Percentiles rank a stretch among this genome's conserved stretches.
These are phyloP conservation scores for Andrena hattorfiana DNA, from an alignment of 2,888 invertebrate genomes.

Conservation along the genomic window DNA sequence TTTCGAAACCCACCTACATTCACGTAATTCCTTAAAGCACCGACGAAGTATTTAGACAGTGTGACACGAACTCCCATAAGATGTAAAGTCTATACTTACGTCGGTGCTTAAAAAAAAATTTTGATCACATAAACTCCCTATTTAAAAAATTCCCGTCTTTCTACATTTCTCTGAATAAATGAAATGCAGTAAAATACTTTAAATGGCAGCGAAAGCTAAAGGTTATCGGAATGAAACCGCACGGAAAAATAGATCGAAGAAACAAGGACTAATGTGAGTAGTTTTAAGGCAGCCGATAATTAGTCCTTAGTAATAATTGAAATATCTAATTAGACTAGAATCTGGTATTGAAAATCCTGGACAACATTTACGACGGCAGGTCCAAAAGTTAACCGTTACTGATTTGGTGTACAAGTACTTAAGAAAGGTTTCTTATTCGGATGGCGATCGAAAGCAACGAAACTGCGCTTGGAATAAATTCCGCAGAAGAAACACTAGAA, in stretches of 20 bases:
- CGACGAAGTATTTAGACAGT: background rate
- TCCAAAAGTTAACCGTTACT: slow-evolving; percentile 58
- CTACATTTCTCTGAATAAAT: background rate
- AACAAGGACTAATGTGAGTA: slow-evolving; percentile 2
- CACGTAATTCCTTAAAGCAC: background rate
- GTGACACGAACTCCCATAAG: background rate
- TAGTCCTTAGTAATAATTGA: background rate
- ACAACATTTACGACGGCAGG: background rate
- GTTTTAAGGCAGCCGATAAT: background rate
- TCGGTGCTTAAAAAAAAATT: background rate
- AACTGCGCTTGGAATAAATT: slow-evolving; percentile 58
- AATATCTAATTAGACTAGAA: slow-evolving; percentile 25
- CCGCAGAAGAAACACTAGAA: slow-evolving; percentile 49
- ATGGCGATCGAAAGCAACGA: slow-evolving; percentile 36
- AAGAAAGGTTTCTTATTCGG: slow-evolving; percentile 32
- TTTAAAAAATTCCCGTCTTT: background rate
- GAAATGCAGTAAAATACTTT: background rate
- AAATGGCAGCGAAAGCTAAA: slow-evolving; percentile 11
- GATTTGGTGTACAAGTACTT: slow-evolving; percentile 74
- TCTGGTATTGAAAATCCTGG: slow-evolving; percentile 3
- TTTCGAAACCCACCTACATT: background rate
- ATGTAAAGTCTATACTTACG: too few species aligned
- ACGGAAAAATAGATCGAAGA: background rate
- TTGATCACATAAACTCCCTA: background rate
- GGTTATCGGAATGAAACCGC: background rate